Evolutionary conservation across 2,888 invertebrate species (phyloP), one percentile per base, ranked within the genome.

Genomic region (Eupithecia centaureata): DNA sequence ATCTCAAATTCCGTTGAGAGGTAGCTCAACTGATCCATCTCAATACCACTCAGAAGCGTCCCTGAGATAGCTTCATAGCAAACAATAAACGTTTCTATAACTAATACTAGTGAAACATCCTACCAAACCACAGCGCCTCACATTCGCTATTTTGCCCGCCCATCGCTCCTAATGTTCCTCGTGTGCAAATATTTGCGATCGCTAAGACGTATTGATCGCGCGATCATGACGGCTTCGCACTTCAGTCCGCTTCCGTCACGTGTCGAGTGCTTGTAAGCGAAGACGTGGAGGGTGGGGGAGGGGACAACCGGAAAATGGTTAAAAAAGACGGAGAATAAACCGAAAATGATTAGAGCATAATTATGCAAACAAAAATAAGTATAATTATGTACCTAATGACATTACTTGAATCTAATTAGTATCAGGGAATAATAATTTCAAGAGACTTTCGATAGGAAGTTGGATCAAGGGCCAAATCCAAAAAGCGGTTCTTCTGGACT

Each of bases 161-260:
- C 80, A 72, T 77, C 75, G 27, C 54, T 71, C 72, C 68, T 91
- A 90, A 91, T 90, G 90, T 88, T 83, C 86, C 79, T 72, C 82
- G 84, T 87, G 91, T 86, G 91, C 89, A 91, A 92, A 92, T 91
- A 91, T 92, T 92, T 88, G 90, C 88, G 82, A 80, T 84, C 78
- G 82, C 75, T 83, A 85, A 88, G 88, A 85, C 88, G 84, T 90
- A 92, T 92, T 88, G 92, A 92, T 92, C 91, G 83, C 79, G 81
- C 79, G 89, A 89, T 90, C 89, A 87, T 83, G 86, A 82, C 84
- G 81, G 47, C 57, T 80, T 82, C 82, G 78, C 85, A 78, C 85
- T 86, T 77, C 80, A 77, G 80, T 73, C 74, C 73, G 85, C 88
- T 88, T 86, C 89, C 88, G 89, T 86, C 92, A 90, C 91, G 91